Base-by-base conservation (phyloP, 1,140 invertebrate genomes). In the Belonocnema kinseyi region DNA sequence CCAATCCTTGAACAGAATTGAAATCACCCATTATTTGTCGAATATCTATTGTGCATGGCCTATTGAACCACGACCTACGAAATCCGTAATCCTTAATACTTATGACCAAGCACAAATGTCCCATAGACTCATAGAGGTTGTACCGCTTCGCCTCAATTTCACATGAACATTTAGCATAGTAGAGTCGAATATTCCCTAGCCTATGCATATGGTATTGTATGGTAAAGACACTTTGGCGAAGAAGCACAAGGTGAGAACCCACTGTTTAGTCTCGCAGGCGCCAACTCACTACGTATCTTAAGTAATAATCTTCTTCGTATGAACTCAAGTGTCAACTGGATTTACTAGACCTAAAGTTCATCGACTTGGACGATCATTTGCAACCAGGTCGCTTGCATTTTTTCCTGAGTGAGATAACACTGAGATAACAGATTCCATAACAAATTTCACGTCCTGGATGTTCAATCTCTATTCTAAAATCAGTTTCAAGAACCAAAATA, bases 191-290 rank as follows among this genome's bases (percentile, higher is more conserved):
- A 58, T 21, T 21, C 8, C 26, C 5, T 5, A 5, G 26, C 26
- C 26, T 33, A 33, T 33, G 26, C 26, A 2, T 26, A 26, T 26
- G 12, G 13, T 26, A 66, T 5, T 3, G 12, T 61, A 61, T 61
- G 56, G 56, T 66, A 40, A 66, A 66, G 33, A 66, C 40, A 7
- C 58, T 40, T 33, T 66, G 21, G n/a, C 58, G 33, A 66, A 14
- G 26, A 66, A 66, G 61, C 58, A 26, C 58, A 14, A 66, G 61
- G 61, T 66, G 61, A 40, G 33, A 66, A 66, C 40, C 33, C 61
- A 40, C 61, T 66, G 61, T 66, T 66, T 66, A 66, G 61, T 66
- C 61, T 66, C 61, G 26, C 33, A 40, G 61, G 61, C 61, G 61
- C 61, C 61, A 40, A 66, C 61, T 66, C 26, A 8, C 26, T 33